Conservation (phyloP, 2,797 vertebrate genomes). For the Mormyrops boulengeri region DNA sequence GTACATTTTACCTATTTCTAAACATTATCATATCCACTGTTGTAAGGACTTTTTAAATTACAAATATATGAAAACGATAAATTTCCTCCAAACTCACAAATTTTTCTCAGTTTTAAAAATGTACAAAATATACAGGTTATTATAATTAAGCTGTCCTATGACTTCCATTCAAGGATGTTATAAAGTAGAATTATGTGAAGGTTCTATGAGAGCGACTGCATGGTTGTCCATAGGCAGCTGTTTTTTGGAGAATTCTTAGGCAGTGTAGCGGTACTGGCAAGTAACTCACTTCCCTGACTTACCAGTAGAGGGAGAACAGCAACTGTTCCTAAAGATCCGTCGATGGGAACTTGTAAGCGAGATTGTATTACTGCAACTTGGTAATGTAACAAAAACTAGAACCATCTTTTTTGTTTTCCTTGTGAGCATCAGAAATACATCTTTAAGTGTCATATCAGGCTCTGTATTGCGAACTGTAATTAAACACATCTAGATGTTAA, state of each 20-base stretch:
- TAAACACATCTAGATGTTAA: neutral
- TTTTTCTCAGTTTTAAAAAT: neutral
- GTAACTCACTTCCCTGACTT: constrained; percentile 18
- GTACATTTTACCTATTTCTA: neutral
- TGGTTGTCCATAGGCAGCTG: neutral
- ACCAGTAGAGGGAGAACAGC: constrained; percentile 27
- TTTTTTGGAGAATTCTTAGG: neutral
- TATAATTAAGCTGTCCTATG: neutral
- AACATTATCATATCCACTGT: neutral
- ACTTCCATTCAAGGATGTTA: neutral
- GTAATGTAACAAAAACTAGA: neutral
- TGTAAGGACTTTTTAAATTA: neutral
- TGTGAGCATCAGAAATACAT: neutral
- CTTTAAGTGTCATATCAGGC: neutral
- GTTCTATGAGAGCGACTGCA: neutral
- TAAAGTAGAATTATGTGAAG: neutral
- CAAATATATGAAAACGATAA: neutral
- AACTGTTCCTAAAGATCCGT: neutral
- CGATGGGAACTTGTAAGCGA: neutral
- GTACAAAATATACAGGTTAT: neutral
- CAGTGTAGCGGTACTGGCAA: neutral
- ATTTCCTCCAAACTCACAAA: neutral
- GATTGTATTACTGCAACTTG: neutral
- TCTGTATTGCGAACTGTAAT: neutral
- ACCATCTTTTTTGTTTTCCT: neutral